Evolutionary conservation across 2,797 vertebrate species (phyloP).

Genomic region (Alcedo quadribrachys): DNA sequence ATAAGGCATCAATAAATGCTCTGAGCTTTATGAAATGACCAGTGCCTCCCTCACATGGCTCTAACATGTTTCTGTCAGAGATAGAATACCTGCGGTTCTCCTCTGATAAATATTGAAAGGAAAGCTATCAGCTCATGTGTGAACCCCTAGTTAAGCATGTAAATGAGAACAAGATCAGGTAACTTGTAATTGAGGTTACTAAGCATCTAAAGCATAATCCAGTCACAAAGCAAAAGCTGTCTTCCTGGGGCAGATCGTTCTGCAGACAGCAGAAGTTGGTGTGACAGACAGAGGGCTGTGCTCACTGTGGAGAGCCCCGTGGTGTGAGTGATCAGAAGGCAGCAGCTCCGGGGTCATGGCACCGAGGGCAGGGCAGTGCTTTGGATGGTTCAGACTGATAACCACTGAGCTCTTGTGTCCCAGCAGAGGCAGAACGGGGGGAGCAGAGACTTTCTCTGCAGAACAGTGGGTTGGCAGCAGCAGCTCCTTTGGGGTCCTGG

Average conservation of each 20-base stretch:
- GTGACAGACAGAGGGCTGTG: not conserved
- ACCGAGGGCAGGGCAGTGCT: rapidly evolving
- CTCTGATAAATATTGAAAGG: not conserved
- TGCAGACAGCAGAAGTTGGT: not conserved
- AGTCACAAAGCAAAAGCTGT: not conserved
- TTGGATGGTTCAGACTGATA: not conserved
- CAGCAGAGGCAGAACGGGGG: not conserved
- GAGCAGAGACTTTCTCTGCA: not conserved
- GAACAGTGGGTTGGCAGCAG: not conserved
- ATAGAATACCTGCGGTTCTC: not conserved
- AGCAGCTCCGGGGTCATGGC: not conserved
- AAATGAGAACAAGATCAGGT: not conserved
- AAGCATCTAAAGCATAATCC: not conserved
- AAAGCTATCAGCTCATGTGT: not conserved
- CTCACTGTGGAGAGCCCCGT: not conserved
- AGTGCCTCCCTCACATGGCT: not conserved
- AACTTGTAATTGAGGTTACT: not conserved
- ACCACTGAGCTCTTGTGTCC: not conserved
- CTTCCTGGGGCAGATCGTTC: not conserved
- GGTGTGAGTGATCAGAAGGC: not conserved
- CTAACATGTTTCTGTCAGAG: not conserved
- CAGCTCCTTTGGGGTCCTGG: not conserved
- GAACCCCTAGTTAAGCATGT: not conserved
- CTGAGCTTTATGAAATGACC: not conserved
- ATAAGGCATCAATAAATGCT: not conserved